Base-by-base conservation (phyloP, 35 echinoderm and acorn worm species). In the Ptychodera flava region DNA sequence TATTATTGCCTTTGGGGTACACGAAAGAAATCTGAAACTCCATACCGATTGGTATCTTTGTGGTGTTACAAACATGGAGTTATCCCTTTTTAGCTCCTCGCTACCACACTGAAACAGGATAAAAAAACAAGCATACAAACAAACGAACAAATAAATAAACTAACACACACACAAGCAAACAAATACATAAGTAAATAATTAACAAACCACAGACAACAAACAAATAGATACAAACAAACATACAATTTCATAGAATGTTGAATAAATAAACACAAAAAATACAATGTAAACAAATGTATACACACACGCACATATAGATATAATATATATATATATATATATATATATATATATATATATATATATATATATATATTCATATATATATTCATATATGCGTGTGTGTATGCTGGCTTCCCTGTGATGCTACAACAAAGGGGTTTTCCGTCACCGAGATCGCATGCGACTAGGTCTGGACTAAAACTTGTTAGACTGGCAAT, bases 311-410 rank as follows among this genome's bases (percentile, higher is more conserved):
- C 22, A 64, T 64, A 64, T 64, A 64, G 6, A 64, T 64, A 64
- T 64, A 64, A 64, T 64, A 64, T 64, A 64, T 64, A 64, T 64
- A 64, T 64, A 64, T 64, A 64, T 64, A 64, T 64, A 64, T 64
- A 64, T 64, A 64, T 64, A 64, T 64, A 64, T 64, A 64, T 64
- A 64, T 64, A 64, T 64, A 64, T 64, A 64, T 64, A 64, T 64
- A 64, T 64, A 64, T 64, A 64, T 64, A 64, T 64, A 64, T 64
- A 64, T 64, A 64, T 64, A 64, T 64, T 12, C 22, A 64, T 64
- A 64, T 64, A 64, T 64, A 64, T 64, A 64, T 64, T 12, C 22
- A 64, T 64, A 64, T 64, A 64, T 64, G 22, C 22, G 22, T 64
- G 22, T 64, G 22, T 64, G 22, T 64, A 64, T 64, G n/a, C n/a